A percentile compares a stretch with the other conserved stretches of the same genome.
phyloP scores from a whole-genome alignment of 2,888 invertebrate genomes.

The Lingula anatina region DNA sequence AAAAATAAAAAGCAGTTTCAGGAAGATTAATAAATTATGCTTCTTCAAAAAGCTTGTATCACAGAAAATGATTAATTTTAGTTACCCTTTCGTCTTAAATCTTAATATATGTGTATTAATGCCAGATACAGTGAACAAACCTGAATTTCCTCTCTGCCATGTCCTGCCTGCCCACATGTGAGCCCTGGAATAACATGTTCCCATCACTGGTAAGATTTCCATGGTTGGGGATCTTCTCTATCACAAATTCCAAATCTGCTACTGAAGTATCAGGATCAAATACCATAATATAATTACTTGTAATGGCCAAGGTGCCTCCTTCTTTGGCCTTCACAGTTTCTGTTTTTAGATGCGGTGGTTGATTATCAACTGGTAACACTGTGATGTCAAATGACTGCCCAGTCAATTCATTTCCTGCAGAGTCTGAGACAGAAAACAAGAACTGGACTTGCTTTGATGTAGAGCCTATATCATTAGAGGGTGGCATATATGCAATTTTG shows the following conservation, averaged over 20 bases:
- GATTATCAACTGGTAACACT: slow-evolving; percentile 47
- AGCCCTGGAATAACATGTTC: no score
- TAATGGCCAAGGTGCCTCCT: slow-evolving; percentile 43
- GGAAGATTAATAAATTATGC: no score
- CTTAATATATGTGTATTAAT: no score
- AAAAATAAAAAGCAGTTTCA: no score
- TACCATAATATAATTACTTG: slow-evolving; percentile 44
- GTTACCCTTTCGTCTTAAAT: no score
- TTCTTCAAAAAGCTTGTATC: no score
- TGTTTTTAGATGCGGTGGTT: slow-evolving; percentile 34
- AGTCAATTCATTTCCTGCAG: slow-evolving; percentile 35
- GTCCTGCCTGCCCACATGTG: no score
- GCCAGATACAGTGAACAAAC: no score
- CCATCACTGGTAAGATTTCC: no score
- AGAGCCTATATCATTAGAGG: slow-evolving; percentile 44
- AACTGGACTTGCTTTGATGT: slow-evolving; percentile 34
- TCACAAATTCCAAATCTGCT: slow-evolving; percentile 33
- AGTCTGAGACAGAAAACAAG: slow-evolving; percentile 43
- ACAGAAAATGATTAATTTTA: no score
- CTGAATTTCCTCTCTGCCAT: no score
- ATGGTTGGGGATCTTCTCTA: slow-evolving; percentile 38
- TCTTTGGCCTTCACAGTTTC: slow-evolving; percentile 41
- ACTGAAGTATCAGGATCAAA: slow-evolving; percentile 44
- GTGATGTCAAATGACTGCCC: slow-evolving; percentile 45
- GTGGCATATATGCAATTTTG: slow-evolving; percentile 50